These are phyloP conservation scores for Euwallacea similis DNA, from an alignment of 1,140 invertebrate genomes.

Conservation along the genomic window DNA sequence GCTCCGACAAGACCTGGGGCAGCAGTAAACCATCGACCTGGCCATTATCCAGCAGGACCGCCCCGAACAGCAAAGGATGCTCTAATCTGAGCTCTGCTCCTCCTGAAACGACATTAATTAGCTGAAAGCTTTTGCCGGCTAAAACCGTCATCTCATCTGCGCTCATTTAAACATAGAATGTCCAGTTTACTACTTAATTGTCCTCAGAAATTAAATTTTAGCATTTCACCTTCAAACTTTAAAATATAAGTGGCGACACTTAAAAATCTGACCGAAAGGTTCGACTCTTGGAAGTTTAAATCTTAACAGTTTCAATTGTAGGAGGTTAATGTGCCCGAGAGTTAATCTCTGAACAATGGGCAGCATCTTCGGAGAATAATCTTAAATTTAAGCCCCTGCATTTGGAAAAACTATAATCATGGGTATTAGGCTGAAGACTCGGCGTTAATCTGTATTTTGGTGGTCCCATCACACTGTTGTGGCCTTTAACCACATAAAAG, in stretches of 20 bases:
- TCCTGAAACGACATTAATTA: conserved; percentile 6
- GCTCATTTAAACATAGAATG: no score
- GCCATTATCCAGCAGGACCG: neutral
- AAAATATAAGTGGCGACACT: neutral
- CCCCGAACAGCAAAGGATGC: conserved; percentile 2
- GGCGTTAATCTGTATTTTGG: conserved; percentile 23
- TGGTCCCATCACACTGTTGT: conserved; percentile 23
- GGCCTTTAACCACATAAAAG: conserved; percentile 3
- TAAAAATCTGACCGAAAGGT: neutral
- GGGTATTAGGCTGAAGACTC: conserved; percentile 15
- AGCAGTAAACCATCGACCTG: conserved; percentile 3
- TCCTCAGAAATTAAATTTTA: no score
- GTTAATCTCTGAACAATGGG: conserved; percentile 18
- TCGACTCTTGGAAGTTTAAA: neutral
- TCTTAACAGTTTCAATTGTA: neutral
- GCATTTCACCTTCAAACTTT: neutral
- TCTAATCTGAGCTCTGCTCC: neutral
- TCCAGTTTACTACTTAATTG: no score
- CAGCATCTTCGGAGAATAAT: neutral
- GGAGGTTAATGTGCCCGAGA: neutral
- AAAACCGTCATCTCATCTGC: no score
- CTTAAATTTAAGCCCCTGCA: conserved; percentile 10
- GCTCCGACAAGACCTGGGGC: neutral
- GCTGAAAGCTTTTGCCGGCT: conserved; percentile 5
- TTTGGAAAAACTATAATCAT: conserved; percentile 19